Percentiles rank a stretch among this genome's conserved stretches.
Evolutionary conservation across 2,888 invertebrate species (phyloP).

Genomic region (Philaethria dido): DNA sequence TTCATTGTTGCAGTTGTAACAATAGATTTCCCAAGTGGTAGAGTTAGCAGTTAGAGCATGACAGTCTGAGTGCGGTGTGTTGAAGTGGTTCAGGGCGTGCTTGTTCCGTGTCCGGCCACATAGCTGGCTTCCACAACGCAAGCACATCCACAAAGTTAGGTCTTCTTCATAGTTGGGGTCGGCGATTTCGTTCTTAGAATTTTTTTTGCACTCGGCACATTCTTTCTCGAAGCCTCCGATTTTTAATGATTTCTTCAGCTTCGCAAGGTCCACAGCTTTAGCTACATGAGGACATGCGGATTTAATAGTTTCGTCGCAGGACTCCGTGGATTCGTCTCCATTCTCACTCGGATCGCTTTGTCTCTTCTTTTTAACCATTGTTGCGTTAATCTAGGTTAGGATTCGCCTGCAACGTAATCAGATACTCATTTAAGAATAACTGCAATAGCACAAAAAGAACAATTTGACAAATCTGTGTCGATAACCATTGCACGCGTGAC

Average conservation of each 20-base stretch:
- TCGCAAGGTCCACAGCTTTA: slow-evolving; percentile 86
- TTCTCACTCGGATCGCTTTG: slow-evolving; percentile 87
- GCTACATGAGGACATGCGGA: slow-evolving; percentile 87
- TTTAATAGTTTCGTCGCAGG: slow-evolving; percentile 87
- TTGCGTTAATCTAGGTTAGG: slow-evolving; percentile 62
- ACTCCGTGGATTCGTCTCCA: slow-evolving; percentile 87
- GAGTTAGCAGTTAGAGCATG: slow-evolving; percentile 90
- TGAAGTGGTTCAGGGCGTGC: slow-evolving; percentile 90
- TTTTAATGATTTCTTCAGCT: slow-evolving; percentile 84
- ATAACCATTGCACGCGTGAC: slow-evolving; percentile 83
- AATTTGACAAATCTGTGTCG: slow-evolving; percentile 82
- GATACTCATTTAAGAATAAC: slow-evolving; percentile 82
- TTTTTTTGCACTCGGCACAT: slow-evolving; percentile 85
- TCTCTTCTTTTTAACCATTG: slow-evolving; percentile 90
- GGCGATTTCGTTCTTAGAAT: slow-evolving; percentile 64
- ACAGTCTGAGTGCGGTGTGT: slow-evolving; percentile 89
- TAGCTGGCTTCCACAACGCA: slow-evolving; percentile 90
- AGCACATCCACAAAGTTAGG: slow-evolving; percentile 89
- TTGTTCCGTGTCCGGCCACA: slow-evolving; percentile 88
- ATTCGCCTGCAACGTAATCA: slow-evolving; percentile 78
- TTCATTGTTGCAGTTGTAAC: slow-evolving; percentile 90
- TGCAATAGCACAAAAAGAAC: slow-evolving; percentile 78
- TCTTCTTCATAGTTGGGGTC: slow-evolving; percentile 80
- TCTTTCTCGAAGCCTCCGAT: slow-evolving; percentile 78
- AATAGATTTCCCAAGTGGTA: slow-evolving; percentile 89